phyloP scores from a whole-genome alignment of 2,888 invertebrate species.

The Thereva unica region DNA sequence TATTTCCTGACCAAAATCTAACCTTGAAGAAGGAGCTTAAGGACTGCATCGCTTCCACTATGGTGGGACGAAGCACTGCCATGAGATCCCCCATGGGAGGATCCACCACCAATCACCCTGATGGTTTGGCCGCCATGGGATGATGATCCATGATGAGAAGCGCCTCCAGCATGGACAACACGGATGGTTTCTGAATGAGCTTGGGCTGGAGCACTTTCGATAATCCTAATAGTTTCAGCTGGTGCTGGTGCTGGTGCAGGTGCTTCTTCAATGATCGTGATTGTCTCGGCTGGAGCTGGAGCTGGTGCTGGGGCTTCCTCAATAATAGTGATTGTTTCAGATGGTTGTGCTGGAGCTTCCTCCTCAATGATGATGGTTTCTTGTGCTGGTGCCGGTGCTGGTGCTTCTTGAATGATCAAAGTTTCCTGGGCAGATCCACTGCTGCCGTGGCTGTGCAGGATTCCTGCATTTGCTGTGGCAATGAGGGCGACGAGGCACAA shows the following conservation, averaged over 20 bases:
- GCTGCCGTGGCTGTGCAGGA: too few relatives aligned
- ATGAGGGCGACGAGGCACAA: too few relatives aligned
- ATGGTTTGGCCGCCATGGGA: not conserved
- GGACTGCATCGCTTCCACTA: not conserved
- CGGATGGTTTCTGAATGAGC: not conserved
- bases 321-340: not conserved
- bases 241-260: slow-evolving; percentile 3
- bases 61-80: not conserved
- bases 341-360: not conserved
- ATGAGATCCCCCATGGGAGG: not conserved
- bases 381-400: not conserved
- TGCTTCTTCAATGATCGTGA: slow-evolving; percentile 7
- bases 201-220: not conserved
- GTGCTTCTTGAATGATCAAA: not conserved
- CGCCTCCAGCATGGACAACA: not conserved
- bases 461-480: too few relatives aligned
- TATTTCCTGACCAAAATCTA: too few relatives aligned
- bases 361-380: too few relatives aligned
- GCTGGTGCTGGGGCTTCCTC: not conserved
- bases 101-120: not conserved
- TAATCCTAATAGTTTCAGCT: not conserved
- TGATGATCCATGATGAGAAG: not conserved
- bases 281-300: not conserved
- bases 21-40: too few relatives aligned
- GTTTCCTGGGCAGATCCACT: too few relatives aligned